A percentile compares a stretch with the other conserved stretches of the same genome.
Evolutionary conservation across 23 tunicate species (phyloP).

Genomic region (Trididemnum clinides): DNA sequence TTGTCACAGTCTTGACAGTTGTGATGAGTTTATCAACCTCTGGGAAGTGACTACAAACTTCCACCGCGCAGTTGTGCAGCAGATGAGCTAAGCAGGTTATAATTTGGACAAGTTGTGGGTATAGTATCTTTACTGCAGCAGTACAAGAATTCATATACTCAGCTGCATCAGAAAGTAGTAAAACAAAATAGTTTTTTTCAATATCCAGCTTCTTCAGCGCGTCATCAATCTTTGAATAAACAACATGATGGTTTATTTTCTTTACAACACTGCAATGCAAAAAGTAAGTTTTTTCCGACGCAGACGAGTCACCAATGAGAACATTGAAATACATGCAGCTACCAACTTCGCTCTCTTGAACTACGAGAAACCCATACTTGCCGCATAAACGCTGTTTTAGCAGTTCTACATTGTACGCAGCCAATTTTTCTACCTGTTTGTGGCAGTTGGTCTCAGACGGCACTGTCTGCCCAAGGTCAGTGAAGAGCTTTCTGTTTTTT

Average conservation of each 20-base stretch:
- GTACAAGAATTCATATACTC: constrained; percentile 34
- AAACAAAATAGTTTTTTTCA: constrained; percentile 3
- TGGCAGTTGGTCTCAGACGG: constrained; percentile 26
- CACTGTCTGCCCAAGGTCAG: not conserved
- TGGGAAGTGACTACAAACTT: not conserved
- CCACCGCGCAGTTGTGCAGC: too few relatives aligned
- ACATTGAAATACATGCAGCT: too few relatives aligned
- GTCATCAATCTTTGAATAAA: not conserved
- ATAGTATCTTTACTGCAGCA: constrained; percentile 36
- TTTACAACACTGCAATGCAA: not conserved
- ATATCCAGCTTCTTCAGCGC: constrained; percentile 21
- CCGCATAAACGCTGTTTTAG: too few relatives aligned
- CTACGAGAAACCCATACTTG: constrained; percentile 35
- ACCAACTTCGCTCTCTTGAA: constrained; percentile 43
- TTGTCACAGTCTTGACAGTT: too few relatives aligned
- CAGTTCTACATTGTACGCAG: too few relatives aligned
- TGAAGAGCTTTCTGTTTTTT: not conserved
- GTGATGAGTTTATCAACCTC: too few relatives aligned
- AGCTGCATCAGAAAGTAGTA: constrained; percentile 9
- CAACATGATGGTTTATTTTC: constrained; percentile 3
- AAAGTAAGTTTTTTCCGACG: not conserved
- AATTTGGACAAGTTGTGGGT: constrained; percentile 38
- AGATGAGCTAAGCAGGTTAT: not conserved
- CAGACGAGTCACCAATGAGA: not conserved
- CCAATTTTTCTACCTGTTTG: constrained; percentile 10